Conservation (phyloP, 2,113 vertebrate species). For the Cyanocitta stelleri region DNA sequence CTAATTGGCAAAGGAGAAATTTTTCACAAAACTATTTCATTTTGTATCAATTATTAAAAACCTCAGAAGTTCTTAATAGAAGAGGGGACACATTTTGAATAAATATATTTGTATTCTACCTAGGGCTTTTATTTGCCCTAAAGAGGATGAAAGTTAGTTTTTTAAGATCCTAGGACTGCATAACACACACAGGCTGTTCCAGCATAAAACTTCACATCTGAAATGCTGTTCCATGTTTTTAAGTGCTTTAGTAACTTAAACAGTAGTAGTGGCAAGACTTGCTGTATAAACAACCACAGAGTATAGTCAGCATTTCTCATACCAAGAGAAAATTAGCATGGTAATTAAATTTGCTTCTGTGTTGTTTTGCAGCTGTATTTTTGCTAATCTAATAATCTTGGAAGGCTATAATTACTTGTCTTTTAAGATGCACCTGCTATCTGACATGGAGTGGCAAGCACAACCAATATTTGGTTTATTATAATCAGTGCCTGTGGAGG, state of each 20-base stretch:
- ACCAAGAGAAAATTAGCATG: conserved; percentile 7
- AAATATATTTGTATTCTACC: not conserved
- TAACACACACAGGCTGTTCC: not conserved
- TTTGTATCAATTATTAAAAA: not conserved
- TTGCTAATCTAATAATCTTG: not conserved
- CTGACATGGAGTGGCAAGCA: not conserved
- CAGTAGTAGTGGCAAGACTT: not conserved
- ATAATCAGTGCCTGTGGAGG: not conserved
- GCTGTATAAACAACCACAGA: not conserved
- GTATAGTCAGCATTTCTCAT: not conserved
- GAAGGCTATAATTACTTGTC: not conserved
- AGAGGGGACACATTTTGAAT: not conserved
- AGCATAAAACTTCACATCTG: not conserved
- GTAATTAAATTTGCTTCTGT: not conserved
- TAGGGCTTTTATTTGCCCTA: not conserved
- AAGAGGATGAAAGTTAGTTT: not conserved
- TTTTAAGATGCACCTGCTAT: not conserved
- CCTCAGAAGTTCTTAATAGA: not conserved
- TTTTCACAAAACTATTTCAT: not conserved
- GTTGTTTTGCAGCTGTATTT: not conserved
- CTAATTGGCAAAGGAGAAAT: not conserved
- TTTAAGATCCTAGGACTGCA: not conserved
- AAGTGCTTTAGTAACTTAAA: not conserved
- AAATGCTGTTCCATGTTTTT: not conserved
- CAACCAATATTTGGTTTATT: not conserved